These are phyloP conservation scores for Pygmarrhopalites habei DNA, from an alignment of 1,140 invertebrate species.

Conservation along the genomic window DNA sequence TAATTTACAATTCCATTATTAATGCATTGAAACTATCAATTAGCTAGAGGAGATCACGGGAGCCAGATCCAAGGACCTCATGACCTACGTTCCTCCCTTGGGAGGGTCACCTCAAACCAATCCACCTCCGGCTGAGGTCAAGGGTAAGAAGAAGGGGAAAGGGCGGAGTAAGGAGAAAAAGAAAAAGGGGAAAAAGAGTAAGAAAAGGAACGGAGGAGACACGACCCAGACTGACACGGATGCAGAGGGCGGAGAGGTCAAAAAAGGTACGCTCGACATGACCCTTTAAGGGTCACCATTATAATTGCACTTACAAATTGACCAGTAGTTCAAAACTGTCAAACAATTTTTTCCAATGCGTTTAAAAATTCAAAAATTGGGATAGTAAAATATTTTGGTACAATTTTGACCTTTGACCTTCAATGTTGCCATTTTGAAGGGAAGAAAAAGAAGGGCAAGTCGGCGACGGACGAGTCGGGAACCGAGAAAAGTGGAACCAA, in stretches of 20 bases:
- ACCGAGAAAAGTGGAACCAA: neutral
- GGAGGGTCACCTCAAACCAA: neutral
- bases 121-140: neutral
- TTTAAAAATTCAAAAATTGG: too few relatives aligned
- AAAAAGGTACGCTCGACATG: too few relatives aligned
- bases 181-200: neutral
- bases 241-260: too few relatives aligned
- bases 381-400: too few relatives aligned
- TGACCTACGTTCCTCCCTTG: neutral
- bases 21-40: too few relatives aligned
- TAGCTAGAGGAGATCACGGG: constrained; percentile 17
- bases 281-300: too few relatives aligned
- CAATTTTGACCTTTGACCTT: too few relatives aligned
- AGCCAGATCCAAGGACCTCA: constrained; percentile 21
- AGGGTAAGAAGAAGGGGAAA: neutral
- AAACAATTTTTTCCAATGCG: too few relatives aligned
- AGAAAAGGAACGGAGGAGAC: neutral
- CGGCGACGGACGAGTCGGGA: neutral
- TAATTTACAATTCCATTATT: neutral
- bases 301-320: too few relatives aligned
- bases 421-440: too few relatives aligned
- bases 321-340: too few relatives aligned
- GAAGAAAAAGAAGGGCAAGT: neutral
- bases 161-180: neutral
- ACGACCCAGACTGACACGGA: neutral